Evolutionary conservation across 2,888 invertebrate genomes (phyloP).

Genomic region (Cinara cedri): DNA sequence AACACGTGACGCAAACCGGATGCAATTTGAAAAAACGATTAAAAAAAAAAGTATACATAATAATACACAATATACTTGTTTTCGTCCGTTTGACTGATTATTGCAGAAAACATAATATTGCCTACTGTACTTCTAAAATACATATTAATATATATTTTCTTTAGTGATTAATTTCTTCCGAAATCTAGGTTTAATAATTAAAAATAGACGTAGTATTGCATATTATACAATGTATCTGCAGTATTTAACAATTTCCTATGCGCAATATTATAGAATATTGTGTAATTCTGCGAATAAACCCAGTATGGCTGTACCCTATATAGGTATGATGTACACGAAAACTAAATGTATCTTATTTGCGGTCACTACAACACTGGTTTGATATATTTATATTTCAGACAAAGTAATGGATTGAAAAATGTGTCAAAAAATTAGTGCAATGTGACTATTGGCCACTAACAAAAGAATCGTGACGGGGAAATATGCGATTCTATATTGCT

Average conservation of each 20-base stretch:
- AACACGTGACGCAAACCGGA: conserved; percentile 7
- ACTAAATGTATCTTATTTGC: not conserved
- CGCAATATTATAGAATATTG: too few relatives aligned
- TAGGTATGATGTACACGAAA: not conserved
- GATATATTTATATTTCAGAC: too few relatives aligned
- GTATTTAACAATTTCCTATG: too few relatives aligned
- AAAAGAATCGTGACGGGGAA: not conserved
- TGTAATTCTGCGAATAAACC: too few relatives aligned
- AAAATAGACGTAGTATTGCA: too few relatives aligned
- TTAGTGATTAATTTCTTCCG: not conserved
- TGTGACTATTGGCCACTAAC: not conserved
- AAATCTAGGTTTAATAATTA: not conserved
- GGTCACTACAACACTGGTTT: not conserved
- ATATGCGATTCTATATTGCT: not conserved
- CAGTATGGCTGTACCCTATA: too few relatives aligned
- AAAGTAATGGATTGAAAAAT: not conserved
- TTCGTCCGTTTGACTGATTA: too few relatives aligned
- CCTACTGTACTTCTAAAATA: not conserved
- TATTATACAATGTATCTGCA: too few relatives aligned
- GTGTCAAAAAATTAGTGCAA: not conserved
- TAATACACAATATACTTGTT: not conserved
- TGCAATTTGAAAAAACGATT: conserved; percentile 4
- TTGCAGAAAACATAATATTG: not conserved
- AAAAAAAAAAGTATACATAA: not conserved
- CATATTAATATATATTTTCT: not conserved